Conservation (phyloP, 2,113 vertebrate genomes). For the Alouatta palliata region DNA sequence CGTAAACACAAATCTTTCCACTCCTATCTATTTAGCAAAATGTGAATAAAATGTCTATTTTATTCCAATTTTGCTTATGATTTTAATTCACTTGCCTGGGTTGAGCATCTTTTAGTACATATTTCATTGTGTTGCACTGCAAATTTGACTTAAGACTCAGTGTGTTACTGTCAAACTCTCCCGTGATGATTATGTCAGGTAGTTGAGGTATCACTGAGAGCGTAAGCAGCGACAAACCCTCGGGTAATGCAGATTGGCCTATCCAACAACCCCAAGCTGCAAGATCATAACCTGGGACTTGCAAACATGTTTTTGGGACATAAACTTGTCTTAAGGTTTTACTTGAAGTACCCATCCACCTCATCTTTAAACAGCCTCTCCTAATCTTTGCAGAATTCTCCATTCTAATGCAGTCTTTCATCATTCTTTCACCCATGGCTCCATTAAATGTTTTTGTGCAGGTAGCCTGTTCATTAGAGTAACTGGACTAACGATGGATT, state of each 20-base stretch:
- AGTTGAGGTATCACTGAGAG: rapidly evolving
- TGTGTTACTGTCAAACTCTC: background rate
- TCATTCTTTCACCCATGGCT: background rate
- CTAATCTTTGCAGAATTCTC: background rate
- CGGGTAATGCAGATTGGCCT: background rate
- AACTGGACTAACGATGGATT: background rate
- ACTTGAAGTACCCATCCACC: too few species aligned
- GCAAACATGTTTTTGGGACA: background rate
- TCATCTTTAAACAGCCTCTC: background rate
- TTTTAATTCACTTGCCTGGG: background rate
- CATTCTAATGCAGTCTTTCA: background rate
- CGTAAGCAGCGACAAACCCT: background rate
- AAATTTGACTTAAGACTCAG: background rate
- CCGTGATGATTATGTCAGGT: rapidly evolving
- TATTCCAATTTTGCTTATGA: background rate
- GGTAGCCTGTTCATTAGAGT: background rate
- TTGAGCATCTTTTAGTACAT: background rate
- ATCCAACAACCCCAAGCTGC: background rate
- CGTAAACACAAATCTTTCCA: background rate
- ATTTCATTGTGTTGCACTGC: background rate
- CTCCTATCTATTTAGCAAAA: background rate
- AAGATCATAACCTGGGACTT: background rate
- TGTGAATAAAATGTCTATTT: background rate
- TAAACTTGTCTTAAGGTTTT: background rate
- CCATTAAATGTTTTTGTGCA: background rate